Percentiles rank a stretch among this genome's conserved stretches.
These are phyloP conservation scores for Acanthurus tractus DNA, from an alignment of 2,797 vertebrate species.

Conservation along the genomic window DNA sequence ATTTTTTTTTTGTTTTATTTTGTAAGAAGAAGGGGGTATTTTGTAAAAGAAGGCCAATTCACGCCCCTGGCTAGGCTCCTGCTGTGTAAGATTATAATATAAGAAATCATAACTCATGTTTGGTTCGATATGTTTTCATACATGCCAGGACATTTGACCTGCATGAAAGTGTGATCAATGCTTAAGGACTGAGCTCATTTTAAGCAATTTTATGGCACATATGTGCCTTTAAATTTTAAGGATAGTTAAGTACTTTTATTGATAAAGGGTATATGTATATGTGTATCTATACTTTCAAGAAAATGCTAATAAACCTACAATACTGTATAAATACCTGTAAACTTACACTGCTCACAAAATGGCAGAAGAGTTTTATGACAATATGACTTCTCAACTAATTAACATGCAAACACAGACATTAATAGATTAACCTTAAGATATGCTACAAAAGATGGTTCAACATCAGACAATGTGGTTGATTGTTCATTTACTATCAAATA, in stretches of 20 bases:
- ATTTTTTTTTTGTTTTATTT: slow-evolving; percentile 38
- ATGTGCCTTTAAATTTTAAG: not conserved
- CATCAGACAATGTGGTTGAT: slow-evolving; percentile 20
- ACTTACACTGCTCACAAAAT: slow-evolving; percentile 44
- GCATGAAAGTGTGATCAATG: slow-evolving; percentile 13
- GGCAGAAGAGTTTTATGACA: slow-evolving; percentile 30
- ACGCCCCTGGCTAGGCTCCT: slow-evolving; percentile 37
- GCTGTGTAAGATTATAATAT: slow-evolving; percentile 9
- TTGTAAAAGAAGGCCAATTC: slow-evolving; percentile 49
- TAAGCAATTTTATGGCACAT: not conserved
- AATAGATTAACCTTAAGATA: slow-evolving; percentile 47
- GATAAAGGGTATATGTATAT: not conserved
- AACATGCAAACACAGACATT: slow-evolving; percentile 33
- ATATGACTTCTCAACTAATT: slow-evolving; percentile 44
- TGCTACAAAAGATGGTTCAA: slow-evolving; percentile 24
- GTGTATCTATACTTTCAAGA: not conserved
- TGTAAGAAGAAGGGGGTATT: too few relatives aligned
- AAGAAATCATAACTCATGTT: slow-evolving; percentile 12
- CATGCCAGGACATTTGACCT: slow-evolving; percentile 24
- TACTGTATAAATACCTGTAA: slow-evolving; percentile 1
- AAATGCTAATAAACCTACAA: not conserved
- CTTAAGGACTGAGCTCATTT: not conserved
- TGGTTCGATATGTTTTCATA: slow-evolving; percentile 19
- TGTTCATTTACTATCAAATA: slow-evolving; percentile 17
- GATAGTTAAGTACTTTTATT: slow-evolving; percentile 10